Evolutionary conservation across 2,888 invertebrate genomes (phyloP), one percentile per base, ranked within the genome.

Genomic region (Pimpla rufipes): DNA sequence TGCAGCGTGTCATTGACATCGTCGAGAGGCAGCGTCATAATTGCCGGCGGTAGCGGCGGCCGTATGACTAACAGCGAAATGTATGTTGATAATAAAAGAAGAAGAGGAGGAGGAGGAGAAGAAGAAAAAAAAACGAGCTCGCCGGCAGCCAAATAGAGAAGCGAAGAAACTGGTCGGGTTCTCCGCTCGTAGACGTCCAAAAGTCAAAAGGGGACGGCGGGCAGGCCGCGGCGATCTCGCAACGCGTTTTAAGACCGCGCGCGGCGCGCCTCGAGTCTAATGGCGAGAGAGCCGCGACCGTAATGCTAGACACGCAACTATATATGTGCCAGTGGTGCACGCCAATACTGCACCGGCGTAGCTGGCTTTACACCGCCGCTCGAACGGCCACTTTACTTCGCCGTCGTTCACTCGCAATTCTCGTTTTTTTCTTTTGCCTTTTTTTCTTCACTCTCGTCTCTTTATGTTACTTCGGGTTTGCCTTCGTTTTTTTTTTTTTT

Each of bases 1-100:
- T n/a, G n/a, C n/a, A n/a, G n/a, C 78, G 81, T 82, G 81, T 82
- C 81, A 78, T 78, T 82, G 81, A 82, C 81, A 82, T 78, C 78
- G 66, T 37, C 16, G 68, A 45, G 23, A 13, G 45, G 47, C 40
- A 82, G 74, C 68, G 62, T 77, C 71, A 42, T 82, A 78, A 82
- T 81, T 77, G 16, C 45, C 13, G 7, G 50, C 71, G 37, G 16
- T 66, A 37, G 29, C 35, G 29, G 47, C 45, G 35, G 21, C 59
- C 57, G 10, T 16, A 67, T 42, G 45, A 29, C 42, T 71, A 29
- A 62, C 13, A 40, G 45, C 71, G 57, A 35, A 57, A 71, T 16
- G n/a, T n/a, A 55, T 57, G 29, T 57, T 57, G n/a, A 42, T 10
- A 21, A 52, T 52, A 37, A 52, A 16, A 59, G 55, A 52, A n/a